phyloP scores from a whole-genome alignment of 2,888 invertebrate genomes.

The Spisula subtruncata region DNA sequence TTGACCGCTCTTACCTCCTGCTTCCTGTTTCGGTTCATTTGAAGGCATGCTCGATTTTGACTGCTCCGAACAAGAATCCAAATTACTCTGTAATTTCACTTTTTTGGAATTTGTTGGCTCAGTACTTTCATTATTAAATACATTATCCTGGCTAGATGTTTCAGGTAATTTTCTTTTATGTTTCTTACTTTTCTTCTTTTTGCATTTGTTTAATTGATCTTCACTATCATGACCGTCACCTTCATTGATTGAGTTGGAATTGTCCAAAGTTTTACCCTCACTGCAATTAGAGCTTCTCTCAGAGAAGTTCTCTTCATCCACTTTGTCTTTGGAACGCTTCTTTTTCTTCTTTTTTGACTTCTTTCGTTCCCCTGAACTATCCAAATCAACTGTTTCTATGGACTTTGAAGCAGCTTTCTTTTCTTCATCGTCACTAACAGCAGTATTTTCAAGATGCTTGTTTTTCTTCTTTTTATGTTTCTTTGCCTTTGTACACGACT shows the following conservation, averaged over 20 bases:
- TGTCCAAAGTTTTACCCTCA: neutral
- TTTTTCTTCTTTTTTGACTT: slow-evolving; percentile 8
- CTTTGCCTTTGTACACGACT: slow-evolving; percentile 48
- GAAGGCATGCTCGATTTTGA: neutral
- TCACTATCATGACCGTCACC: neutral
- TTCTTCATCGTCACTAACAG: neutral
- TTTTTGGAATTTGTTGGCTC: neutral
- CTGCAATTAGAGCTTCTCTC: neutral
- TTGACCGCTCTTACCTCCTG: slow-evolving; percentile 69
- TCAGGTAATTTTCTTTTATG: neutral
- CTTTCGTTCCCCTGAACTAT: neutral
- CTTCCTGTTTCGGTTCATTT: neutral
- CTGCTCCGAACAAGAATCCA: neutral
- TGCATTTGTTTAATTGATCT: neutral
- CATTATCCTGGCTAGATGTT: neutral
- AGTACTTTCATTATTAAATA: neutral
- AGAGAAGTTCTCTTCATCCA: neutral
- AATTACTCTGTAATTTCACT: neutral
- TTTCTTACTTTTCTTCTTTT: slow-evolving; percentile 20
- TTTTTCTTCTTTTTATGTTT: slow-evolving; percentile 43
- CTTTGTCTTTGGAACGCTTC: neutral
- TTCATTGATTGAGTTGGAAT: neutral
- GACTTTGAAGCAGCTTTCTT: neutral
- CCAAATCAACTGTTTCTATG: neutral
- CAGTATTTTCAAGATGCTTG: neutral